These are phyloP conservation scores for Tachina grossa DNA, from an alignment of 2,888 invertebrate genomes.

Conservation along the genomic window DNA sequence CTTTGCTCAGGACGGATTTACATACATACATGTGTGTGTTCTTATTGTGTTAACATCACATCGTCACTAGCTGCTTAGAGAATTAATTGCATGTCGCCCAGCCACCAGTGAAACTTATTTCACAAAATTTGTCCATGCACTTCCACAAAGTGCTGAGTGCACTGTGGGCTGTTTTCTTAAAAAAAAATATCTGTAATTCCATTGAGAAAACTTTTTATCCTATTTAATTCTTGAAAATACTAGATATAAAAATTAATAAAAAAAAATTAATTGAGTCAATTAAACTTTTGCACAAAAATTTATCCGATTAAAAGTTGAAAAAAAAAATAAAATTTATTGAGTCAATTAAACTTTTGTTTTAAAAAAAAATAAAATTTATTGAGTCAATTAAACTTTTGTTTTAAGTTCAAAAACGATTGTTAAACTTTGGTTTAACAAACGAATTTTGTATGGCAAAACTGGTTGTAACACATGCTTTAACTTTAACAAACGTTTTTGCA, in stretches of 20 bases:
- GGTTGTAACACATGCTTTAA: no score
- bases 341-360: no score
- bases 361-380: no score
- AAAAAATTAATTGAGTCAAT: no score
- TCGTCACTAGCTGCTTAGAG: slow-evolving; percentile 58
- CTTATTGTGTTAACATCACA: slow-evolving; percentile 55
- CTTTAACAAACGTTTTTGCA: no score
- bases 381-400: no score
- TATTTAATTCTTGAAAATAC: neutral
- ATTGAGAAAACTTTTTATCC: neutral
- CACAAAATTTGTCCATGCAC: slow-evolving; percentile 24
- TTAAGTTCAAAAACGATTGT: no score
- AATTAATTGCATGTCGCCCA: slow-evolving; percentile 68
- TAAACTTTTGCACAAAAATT: no score
- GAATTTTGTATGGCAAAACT: no score
- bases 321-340: no score
- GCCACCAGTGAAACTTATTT: slow-evolving; percentile 53
- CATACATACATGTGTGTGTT: slow-evolving; percentile 35
- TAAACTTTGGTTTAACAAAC: no score
- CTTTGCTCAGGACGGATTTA: neutral
- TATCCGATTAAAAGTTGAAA: no score
- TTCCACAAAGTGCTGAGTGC: neutral
- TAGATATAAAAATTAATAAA: neutral
- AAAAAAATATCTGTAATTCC: neutral
- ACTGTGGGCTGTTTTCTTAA: slow-evolving; percentile 15